phyloP scores from a whole-genome alignment of 1,140 invertebrate genomes.

The Solen grandis region DNA sequence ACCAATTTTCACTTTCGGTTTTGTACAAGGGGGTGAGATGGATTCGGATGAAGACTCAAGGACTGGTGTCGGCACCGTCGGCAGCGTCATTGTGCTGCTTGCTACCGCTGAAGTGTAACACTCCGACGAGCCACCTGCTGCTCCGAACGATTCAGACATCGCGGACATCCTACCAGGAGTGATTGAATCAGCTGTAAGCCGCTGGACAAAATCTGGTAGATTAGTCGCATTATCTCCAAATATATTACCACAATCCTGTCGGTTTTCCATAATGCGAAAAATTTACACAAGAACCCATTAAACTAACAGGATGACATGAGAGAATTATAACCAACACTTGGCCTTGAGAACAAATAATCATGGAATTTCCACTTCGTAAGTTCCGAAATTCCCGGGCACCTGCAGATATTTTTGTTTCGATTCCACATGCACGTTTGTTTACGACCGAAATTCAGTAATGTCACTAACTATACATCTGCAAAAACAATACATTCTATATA shows the following conservation, averaged over 20 bases:
- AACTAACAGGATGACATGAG: too few relatives aligned
- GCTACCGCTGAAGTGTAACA: neutral
- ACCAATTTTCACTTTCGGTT: conserved; percentile 49
- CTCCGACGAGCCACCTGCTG: neutral
- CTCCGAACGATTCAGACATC: conserved; percentile 35
- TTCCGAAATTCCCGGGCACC: too few relatives aligned
- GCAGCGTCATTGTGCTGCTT: neutral
- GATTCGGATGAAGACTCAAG: conserved; percentile 29
- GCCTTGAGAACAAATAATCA: too few relatives aligned
- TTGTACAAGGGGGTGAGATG: neutral
- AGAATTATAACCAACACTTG: too few relatives aligned
- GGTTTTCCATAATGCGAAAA: conserved; percentile 47
- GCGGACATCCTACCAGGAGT: conserved; percentile 44
- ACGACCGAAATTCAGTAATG: too few relatives aligned
- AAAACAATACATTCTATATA: too few relatives aligned
- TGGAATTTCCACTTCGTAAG: too few relatives aligned
- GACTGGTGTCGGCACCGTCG: conserved; percentile 35
- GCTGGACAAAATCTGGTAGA: conserved; percentile 46
- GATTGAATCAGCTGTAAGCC: conserved; percentile 51
- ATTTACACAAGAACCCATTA: too few relatives aligned
- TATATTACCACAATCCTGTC: neutral
- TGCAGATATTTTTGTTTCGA: too few relatives aligned
- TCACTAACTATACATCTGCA: too few relatives aligned
- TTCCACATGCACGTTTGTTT: too few relatives aligned
- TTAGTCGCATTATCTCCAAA: conserved; percentile 14